These are phyloP conservation scores for Apomyelois bistriatella DNA, from an alignment of 2,888 invertebrate species.

Conservation along the genomic window DNA sequence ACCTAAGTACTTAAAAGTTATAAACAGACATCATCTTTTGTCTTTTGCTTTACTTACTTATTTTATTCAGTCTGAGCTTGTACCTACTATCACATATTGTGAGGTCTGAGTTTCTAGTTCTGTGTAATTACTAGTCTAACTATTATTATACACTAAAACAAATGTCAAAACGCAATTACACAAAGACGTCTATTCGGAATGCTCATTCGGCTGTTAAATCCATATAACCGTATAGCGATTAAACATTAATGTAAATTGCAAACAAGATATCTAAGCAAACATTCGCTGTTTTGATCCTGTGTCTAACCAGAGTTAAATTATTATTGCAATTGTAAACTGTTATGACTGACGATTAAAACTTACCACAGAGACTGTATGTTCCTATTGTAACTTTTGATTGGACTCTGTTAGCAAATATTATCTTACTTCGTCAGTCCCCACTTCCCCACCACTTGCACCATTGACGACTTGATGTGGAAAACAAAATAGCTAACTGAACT, in stretches of 20 bases:
- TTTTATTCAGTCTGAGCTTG: too few relatives aligned
- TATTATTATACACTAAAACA: neutral
- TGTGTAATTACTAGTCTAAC: neutral
- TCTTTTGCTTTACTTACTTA: too few relatives aligned
- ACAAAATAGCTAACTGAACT: too few relatives aligned
- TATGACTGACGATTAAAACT: conserved; percentile 68
- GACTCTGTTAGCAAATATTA: neutral
- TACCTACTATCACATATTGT: neutral
- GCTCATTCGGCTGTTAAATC: conserved; percentile 39
- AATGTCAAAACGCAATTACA: conserved; percentile 3
- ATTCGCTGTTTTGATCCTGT: conserved; percentile 59
- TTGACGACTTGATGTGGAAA: too few relatives aligned
- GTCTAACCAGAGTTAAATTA: conserved; percentile 66
- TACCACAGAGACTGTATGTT: conserved; percentile 38
- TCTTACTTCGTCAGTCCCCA: too few relatives aligned
- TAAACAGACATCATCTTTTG: too few relatives aligned
- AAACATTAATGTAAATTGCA: conserved; percentile 45
- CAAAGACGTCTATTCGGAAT: conserved; percentile 8
- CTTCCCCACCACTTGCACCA: too few relatives aligned
- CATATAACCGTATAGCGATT: conserved; percentile 40
- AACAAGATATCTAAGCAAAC: conserved; percentile 41
- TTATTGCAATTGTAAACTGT: conserved; percentile 73
- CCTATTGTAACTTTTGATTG: neutral
- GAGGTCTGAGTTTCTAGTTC: neutral
- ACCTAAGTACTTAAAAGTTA: too few relatives aligned